phyloP scores from a whole-genome alignment of 2,797 vertebrate genomes.

The Synanceia verrucosa region DNA sequence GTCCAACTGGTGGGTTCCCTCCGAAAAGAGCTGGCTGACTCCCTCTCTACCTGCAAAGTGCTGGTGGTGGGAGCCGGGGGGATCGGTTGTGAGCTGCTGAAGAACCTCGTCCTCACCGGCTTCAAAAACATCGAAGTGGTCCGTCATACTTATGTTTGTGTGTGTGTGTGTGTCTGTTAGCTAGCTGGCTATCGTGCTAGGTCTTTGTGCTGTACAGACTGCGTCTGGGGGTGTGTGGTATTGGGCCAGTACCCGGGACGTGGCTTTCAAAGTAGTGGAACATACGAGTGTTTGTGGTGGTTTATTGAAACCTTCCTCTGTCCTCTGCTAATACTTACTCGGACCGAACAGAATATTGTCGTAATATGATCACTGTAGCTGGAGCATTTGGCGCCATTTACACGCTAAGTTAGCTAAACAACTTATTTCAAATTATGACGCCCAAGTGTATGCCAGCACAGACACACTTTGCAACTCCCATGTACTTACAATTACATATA shows the following conservation, averaged over 20 bases:
- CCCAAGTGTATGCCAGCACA: not conserved
- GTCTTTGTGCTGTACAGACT: slow-evolving; percentile 60
- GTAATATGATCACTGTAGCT: not conserved
- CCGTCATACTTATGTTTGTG: slow-evolving; percentile 66
- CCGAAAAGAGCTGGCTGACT: slow-evolving; percentile 88
- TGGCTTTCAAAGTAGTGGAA: not conserved
- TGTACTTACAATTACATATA: too few relatives aligned
- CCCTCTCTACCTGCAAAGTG: slow-evolving; percentile 87
- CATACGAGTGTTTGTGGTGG: rapidly evolving
- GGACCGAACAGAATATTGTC: rapidly evolving
- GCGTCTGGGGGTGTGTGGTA: slow-evolving; percentile 3
- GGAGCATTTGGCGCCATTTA: slow-evolving; percentile 70
- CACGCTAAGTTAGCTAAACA: slow-evolving; percentile 28
- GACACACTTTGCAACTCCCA: not conserved
- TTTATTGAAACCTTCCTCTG: rapidly evolving
- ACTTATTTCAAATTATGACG: slow-evolving; percentile 3
- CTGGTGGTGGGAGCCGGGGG: slow-evolving; percentile 96
- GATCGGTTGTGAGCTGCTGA: slow-evolving; percentile 96
- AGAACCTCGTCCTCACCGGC: slow-evolving; percentile 95
- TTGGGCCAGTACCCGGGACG: slow-evolving; percentile 18
- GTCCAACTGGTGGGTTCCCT: slow-evolving; percentile 88
- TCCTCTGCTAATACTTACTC: rapidly evolving
- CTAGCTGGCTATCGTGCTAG: slow-evolving; percentile 43
- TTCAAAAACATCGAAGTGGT: slow-evolving; percentile 96
- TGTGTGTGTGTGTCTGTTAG: slow-evolving; percentile 31